Base-by-base conservation (phyloP, 2,113 vertebrate genomes). In the Lepisosteus oculatus region DNA sequence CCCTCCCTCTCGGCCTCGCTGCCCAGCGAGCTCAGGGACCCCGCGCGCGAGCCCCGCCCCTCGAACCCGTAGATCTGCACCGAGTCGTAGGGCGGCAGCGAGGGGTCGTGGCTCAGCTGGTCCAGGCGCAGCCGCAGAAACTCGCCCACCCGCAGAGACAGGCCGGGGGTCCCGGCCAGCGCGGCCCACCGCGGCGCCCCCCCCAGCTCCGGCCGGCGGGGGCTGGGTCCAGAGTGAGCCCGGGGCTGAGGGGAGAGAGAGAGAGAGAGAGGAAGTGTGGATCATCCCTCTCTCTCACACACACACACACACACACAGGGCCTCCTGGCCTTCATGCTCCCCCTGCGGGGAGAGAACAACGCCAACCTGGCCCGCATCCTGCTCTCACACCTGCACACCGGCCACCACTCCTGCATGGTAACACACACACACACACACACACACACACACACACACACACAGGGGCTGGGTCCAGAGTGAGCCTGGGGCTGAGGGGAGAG, bases 41-140 rank as follows among this genome's bases (percentile, higher is more conserved):
- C 93, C 0, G 94, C 93, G 9, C 92, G 88, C 29, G 94, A 95
- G n/a, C 93, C 94, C 2, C 87, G 90, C 72, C 95, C 95, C 78
- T 95, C 95, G 69, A 94, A 91, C 68, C 95, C 94, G 5, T 95
- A 96, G 72, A 96, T 91, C 85, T 96, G 95, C 80, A 96, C 93
- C 6, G 92, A 97, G 81, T 97, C 95, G 61, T 95, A 96, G 0
- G 95, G 95, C 0, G 95, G 95, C 82, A 94, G 92, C 0, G 93
- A 85, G 13, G 93, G 94, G 87, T 97, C 95, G 65, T 92, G 90
- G 3, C 94, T 94, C 54, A 93, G 93, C 85, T 96, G 94, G 7
- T 88, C 91, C 6, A 97, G 88, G 11, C 95, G 91, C 57, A 94
- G 84, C 0, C 90, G 90, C 62, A 96, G 79, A 70, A 96, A 93